Conservation (phyloP, 2,888 invertebrate species). For the Pecten maximus region DNA sequence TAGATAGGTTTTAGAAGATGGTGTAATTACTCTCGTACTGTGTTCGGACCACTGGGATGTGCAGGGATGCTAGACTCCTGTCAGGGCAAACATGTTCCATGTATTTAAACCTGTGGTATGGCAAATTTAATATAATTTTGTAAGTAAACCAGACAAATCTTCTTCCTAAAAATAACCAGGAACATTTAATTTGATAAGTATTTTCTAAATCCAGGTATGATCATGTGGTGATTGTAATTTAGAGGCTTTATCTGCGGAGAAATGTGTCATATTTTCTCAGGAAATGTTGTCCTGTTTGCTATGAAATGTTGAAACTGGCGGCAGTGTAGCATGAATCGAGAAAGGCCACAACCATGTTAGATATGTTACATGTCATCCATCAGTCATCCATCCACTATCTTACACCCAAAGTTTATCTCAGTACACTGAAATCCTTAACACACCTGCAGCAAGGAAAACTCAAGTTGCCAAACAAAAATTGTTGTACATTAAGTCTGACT, state of each 20-base stretch:
- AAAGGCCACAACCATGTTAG: neutral
- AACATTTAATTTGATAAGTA: neutral
- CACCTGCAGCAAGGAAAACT: slow-evolving; percentile 7
- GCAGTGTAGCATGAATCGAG: neutral
- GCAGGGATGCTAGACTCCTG: neutral
- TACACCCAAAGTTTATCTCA: neutral
- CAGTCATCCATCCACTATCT: neutral
- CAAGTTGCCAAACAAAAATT: slow-evolving; percentile 5
- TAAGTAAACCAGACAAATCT: slow-evolving; percentile 4
- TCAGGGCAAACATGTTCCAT: neutral
- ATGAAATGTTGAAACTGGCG: too few relatives aligned
- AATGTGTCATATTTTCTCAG: neutral
- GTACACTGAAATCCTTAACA: slow-evolving; percentile 10
- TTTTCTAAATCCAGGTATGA: slow-evolving; percentile 27
- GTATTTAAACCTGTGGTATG: neutral
- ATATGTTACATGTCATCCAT: neutral
- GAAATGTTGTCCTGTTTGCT: too few relatives aligned
- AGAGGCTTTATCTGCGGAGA: neutral
- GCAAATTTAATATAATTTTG: slow-evolving; percentile 10
- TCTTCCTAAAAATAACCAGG: neutral
- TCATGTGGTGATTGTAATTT: slow-evolving; percentile 7
- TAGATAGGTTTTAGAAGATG: slow-evolving; percentile 30
- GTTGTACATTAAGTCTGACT: neutral
- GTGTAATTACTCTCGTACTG: neutral
- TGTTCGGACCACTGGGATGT: neutral